Conservation (phyloP, 2,113 vertebrate genomes). For the Dipodomys merriami region DNA sequence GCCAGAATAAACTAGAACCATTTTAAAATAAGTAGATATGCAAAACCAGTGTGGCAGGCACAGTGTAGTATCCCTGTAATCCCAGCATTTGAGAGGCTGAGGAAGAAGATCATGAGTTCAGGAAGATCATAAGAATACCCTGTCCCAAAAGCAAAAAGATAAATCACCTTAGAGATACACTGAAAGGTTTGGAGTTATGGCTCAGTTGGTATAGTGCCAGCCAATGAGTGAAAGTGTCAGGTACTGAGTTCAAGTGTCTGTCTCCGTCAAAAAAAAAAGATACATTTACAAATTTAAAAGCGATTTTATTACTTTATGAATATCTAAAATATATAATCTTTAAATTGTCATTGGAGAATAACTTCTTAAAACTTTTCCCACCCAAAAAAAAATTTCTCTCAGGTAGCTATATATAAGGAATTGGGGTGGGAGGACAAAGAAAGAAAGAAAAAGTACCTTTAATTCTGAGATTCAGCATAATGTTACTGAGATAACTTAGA, state of each 20-base stretch:
- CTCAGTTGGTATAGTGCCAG: too few species aligned
- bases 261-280: background rate
- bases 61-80: too few species aligned
- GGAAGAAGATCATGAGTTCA: too few species aligned
- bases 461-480: background rate
- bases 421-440: background rate
- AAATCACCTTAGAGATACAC: too few species aligned
- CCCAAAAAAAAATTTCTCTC: slow-evolving; percentile 3
- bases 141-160: too few species aligned
- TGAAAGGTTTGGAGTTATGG: too few species aligned
- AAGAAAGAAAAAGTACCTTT: background rate
- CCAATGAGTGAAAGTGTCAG: too few species aligned
- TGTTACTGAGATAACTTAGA: background rate
- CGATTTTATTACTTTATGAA: slow-evolving; percentile 13
- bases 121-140: too few species aligned
- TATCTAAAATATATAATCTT: background rate
- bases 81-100: too few species aligned
- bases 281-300: background rate
- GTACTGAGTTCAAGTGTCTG: too few species aligned
- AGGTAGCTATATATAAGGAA: background rate
- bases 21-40: slow-evolving; percentile 34
- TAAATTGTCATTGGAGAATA: slow-evolving; percentile 3
- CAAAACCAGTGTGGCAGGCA: background rate
- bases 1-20: background rate
- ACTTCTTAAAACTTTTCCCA: background rate